Conservation (phyloP, 1,140 invertebrate genomes). For the Zaprionus inermis region DNA sequence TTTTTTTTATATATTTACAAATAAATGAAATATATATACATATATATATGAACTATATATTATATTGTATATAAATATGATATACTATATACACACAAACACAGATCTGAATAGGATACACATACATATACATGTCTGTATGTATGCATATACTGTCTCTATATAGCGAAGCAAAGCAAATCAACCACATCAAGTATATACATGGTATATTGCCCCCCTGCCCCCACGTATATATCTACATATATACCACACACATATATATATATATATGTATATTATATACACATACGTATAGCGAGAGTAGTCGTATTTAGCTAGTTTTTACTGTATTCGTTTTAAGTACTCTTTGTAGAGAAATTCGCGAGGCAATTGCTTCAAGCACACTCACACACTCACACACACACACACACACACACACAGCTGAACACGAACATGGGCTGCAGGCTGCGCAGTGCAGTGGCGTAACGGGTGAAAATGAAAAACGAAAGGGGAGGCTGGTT, state of each 20-base stretch:
- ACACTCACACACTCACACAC: conserved; percentile 19
- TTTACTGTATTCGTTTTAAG: conserved; percentile 48
- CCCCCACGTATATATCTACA: conserved; percentile 8
- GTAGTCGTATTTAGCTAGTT: conserved; percentile 64
- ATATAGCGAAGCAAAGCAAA: conserved; percentile 35
- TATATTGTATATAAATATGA: conserved; percentile 26
- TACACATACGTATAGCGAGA: conserved; percentile 19
- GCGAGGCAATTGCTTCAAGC: conserved; percentile 24
- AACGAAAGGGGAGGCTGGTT: conserved; percentile 2
- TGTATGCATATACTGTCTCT: conserved; percentile 20
- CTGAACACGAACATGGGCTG: conserved; percentile 20
- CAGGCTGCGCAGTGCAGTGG: conserved; percentile 31
- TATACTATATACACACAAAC: conserved; percentile 27
- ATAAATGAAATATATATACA: conserved; percentile 34
- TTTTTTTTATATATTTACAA: conserved; percentile 53
- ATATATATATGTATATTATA: conserved; percentile 14
- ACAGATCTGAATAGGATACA: conserved; percentile 42
- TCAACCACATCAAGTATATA: conserved; percentile 71
- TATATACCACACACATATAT: conserved; percentile 1
- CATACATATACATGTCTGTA: conserved; percentile 23
- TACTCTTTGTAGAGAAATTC: conserved; percentile 53
- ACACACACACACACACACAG: conserved; percentile 14
- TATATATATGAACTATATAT: conserved; percentile 31
- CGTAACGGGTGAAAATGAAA: conserved; percentile 8
- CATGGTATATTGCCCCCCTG: no score